These are phyloP conservation scores for Ephydatia muelleri DNA, from an alignment of 37 sponge, comb jelly and placozoan genomes.

Conservation along the genomic window DNA sequence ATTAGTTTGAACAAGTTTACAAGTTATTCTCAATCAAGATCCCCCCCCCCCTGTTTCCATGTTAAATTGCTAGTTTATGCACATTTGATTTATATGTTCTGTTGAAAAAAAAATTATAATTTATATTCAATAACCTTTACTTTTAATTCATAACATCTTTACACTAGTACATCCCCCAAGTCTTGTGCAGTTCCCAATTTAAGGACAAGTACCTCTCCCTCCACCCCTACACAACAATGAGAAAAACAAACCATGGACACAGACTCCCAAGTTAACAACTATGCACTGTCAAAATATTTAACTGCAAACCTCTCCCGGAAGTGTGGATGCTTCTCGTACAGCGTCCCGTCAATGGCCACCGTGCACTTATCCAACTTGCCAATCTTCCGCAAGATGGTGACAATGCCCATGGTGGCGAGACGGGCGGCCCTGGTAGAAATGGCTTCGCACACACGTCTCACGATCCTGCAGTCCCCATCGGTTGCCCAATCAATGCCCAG, in stretches of 20 bases:
- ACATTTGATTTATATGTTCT: too few relatives aligned
- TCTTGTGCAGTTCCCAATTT: too few relatives aligned
- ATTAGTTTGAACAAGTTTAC: too few relatives aligned
- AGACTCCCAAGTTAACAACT: not conserved
- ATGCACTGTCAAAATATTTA: too few relatives aligned
- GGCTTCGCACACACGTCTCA: slow-evolving; percentile 85
- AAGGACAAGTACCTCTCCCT: too few relatives aligned
- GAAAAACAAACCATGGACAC: not conserved
- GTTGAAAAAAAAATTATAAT: too few relatives aligned
- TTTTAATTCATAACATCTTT: too few relatives aligned
- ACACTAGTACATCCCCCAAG: too few relatives aligned
- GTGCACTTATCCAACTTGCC: slow-evolving; percentile 67
- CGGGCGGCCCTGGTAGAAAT: slow-evolving; percentile 92
- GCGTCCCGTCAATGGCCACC: slow-evolving; percentile 95
- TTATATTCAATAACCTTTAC: too few relatives aligned
- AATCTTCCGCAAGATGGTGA: slow-evolving; percentile 82
- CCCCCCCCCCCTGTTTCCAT: too few relatives aligned
- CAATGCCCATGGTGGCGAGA: slow-evolving; percentile 88
- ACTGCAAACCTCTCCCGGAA: slow-evolving; percentile 67
- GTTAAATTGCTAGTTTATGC: too few relatives aligned
- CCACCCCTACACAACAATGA: not conserved
- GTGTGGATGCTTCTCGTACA: slow-evolving; percentile 91
- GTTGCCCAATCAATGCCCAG: slow-evolving; percentile 52
- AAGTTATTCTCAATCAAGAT: too few relatives aligned
- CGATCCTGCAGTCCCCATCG: slow-evolving; percentile 71